Base-by-base conservation (phyloP, 2,888 invertebrate species). In the Petrolisthes manimaculis region DNA sequence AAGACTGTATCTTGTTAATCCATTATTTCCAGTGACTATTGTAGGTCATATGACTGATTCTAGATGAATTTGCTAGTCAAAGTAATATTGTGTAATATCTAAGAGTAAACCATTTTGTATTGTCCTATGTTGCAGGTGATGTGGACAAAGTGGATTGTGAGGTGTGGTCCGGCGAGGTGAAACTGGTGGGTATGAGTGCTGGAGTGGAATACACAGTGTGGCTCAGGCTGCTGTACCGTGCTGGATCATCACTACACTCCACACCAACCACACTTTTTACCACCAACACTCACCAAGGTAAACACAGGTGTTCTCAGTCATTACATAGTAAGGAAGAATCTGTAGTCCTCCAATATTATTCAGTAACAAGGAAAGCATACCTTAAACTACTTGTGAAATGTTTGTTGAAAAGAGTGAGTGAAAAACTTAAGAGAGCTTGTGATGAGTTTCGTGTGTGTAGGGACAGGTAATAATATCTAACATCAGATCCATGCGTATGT, bases 171-270 rank as follows among this genome's bases (percentile, higher is more conserved):
- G 81, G 51, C 1, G 53, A 2, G 18, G 81, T 86, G 51, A 21
- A n/a, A 6, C n/a, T 86, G 61, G 74, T 4, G 24, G 74, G 74
- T 24, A 56, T 86, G 56, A 51, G 24, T 54, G 56, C 24, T 4
- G 74, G 69, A 4, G 14, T 55, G 12, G 51, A 75, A 24, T 86
- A 86, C 81, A 86, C 86, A 5, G 86, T 82, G 61, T 82, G 81
- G 61, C 86, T 86, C n/a, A 74, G 86, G 8, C 74, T 86, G 14
- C 74, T 12, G 24, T 86, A 81, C 81, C 81, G 86, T n/a, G 37
- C 74, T 21, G 86, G 81, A 0, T 2, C 51, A 24, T 86, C 86
- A 4, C 24, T 18, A 18, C 82, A 71, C 71, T 74, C 81, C 0
- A 12, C 5, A n/a, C 56, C 74, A 37, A n/a, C n/a, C 37, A 21